Evolutionary conservation across 2,113 vertebrate genomes (phyloP).

Genomic region (Blennius ocellaris): DNA sequence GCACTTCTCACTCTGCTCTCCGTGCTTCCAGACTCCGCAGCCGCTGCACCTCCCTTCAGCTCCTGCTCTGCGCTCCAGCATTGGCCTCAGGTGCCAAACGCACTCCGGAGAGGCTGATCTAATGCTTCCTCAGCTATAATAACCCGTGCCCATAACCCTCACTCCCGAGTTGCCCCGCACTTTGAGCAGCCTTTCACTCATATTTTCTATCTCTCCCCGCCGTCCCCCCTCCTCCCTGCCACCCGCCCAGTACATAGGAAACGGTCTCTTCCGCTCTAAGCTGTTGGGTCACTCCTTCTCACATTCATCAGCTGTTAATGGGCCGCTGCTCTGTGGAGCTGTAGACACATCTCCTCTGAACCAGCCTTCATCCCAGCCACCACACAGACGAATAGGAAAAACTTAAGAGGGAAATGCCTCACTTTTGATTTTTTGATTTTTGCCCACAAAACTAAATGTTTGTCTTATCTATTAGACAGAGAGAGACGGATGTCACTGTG

Average conservation of each 20-base stretch:
- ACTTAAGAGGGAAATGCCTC: conserved; percentile 3
- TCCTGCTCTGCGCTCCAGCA: conserved; percentile 47
- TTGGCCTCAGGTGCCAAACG: conserved; percentile 70
- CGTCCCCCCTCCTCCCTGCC: neutral
- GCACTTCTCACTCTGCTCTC: conserved; percentile 41
- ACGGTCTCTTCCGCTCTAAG: conserved; percentile 70
- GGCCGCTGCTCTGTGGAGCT: conserved; percentile 52
- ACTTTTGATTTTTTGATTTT: conserved; percentile 45
- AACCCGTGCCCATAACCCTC: conserved; percentile 57
- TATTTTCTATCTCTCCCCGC: conserved; percentile 52
- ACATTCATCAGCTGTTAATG: conserved; percentile 84
- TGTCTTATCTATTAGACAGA: conserved; percentile 31
- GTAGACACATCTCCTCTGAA: conserved; percentile 40
- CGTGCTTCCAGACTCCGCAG: conserved; percentile 34
- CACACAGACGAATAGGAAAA: conserved; percentile 25
- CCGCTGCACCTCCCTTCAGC: conserved; percentile 39
- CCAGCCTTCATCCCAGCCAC: conserved; percentile 18
- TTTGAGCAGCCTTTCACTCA: conserved; percentile 45
- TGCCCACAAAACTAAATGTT: conserved; percentile 50
- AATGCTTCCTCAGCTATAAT: conserved; percentile 75
- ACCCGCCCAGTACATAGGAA: conserved; percentile 69
- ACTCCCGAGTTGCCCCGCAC: conserved; percentile 41
- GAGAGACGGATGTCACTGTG: conserved; percentile 23
- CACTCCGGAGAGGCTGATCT: conserved; percentile 76
- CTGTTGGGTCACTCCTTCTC: conserved; percentile 75